Evolutionary conservation across 1,140 invertebrate species (phyloP), one percentile per base, ranked within the genome.

Genomic region (Zelostemma sp.): DNA sequence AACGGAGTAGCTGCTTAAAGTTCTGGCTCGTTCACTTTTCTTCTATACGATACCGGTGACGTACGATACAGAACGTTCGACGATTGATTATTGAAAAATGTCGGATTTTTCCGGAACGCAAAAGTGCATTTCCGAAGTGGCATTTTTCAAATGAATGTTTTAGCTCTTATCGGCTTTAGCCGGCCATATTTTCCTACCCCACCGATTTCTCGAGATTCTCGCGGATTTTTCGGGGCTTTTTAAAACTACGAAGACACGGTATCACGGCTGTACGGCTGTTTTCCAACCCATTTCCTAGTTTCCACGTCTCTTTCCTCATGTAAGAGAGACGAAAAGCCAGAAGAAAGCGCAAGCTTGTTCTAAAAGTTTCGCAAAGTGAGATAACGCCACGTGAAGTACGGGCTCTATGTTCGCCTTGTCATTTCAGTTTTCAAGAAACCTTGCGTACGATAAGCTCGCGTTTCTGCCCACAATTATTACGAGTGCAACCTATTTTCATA

Each of bases 351-450:
- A 57, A 64, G 60, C 61, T 70, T 65, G 67, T 25, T 60, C 57
- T 53, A 50, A 51, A 70, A 70, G 67, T 70, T 70, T 60, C 31
- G 57, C 33, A 33, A 65, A 70, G 67, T 57, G 57, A 69, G 67
- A 69, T 69, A 69, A 64, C 60, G 67, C 57, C 67, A 47, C 33
- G 57, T 41, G 57, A 64, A 59, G 64, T 64, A 64, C 60, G 60
- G 58, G 56, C 66, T 46, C 47, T 49, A 17, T 69, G 62, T 63
- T 46, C 61, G 17, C 68, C 53, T 70, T 65, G 53, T 58, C 57
- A 70, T 70, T 70, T 70, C 61, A 70, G 59, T 65, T 65, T 65
- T 70, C 61, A 56, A 57, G 68, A 62, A 64, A 65, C 51, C 59
- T 56, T 38, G 53, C 12, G 45, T 21, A 46, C 56, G 67, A 69